phyloP scores from a whole-genome alignment of 2,888 invertebrate species.

The Lacanobia oleracea region DNA sequence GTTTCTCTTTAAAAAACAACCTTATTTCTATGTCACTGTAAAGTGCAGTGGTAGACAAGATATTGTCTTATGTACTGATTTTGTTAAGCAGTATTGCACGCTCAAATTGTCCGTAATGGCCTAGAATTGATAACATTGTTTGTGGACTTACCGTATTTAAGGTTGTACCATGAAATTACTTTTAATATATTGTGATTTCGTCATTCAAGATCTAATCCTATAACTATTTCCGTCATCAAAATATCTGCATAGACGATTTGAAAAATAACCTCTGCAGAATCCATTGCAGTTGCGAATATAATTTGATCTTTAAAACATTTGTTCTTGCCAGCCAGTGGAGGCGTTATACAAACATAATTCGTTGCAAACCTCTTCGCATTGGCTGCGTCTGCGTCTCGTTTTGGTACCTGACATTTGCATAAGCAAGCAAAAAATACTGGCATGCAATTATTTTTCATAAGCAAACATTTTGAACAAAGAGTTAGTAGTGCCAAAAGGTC shows the following conservation, averaged over 20 bases:
- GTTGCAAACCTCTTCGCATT: slow-evolving; percentile 30
- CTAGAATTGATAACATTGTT: slow-evolving; percentile 51
- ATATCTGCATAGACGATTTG: neutral
- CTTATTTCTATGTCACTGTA: slow-evolving; percentile 38
- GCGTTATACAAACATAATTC: slow-evolving; percentile 33
- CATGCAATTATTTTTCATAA: slow-evolving; percentile 49
- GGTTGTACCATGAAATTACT: neutral
- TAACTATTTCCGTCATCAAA: neutral
- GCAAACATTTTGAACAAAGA: slow-evolving; percentile 44
- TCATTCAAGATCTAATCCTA: neutral
- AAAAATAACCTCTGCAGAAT: slow-evolving; percentile 26
- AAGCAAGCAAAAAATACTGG: slow-evolving; percentile 43
- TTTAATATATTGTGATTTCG: slow-evolving; percentile 7
- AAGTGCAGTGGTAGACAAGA: slow-evolving; percentile 53
- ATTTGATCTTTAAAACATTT: slow-evolving; percentile 36
- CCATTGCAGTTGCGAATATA: slow-evolving; percentile 13
- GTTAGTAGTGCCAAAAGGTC: slow-evolving; percentile 36
- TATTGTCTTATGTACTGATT: slow-evolving; percentile 38
- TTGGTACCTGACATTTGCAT: slow-evolving; percentile 54
- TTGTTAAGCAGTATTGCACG: slow-evolving; percentile 35
- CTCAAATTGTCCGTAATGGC: slow-evolving; percentile 39
- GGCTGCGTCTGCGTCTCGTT: slow-evolving; percentile 34
- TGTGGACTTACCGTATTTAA: neutral
- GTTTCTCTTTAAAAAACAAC: slow-evolving; percentile 66
- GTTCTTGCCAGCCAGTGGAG: slow-evolving; percentile 21